phyloP scores from a whole-genome alignment of 2,888 invertebrate species.

The Mylabris sibirica region DNA sequence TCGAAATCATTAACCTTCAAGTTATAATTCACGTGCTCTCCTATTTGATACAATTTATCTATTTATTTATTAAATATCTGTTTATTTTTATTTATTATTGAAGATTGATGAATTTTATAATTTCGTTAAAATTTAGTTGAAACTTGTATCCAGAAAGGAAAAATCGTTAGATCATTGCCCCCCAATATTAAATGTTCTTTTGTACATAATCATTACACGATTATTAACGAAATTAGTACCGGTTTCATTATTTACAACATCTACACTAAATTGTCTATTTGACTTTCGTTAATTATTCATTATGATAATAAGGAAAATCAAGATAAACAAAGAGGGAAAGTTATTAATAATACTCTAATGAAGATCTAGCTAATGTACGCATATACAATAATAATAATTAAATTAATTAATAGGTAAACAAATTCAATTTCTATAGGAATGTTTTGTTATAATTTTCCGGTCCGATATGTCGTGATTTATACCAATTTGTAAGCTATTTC shows the following conservation, averaged over 20 bases:
- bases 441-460: neutral
- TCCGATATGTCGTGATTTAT: neutral
- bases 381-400: neutral
- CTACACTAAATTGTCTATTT: neutral
- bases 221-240: slow-evolving; percentile 1
- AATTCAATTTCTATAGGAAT: neutral
- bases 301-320: neutral
- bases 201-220: neutral
- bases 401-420: neutral
- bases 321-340: neutral
- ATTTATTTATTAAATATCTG: slow-evolving; percentile 4
- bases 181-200: neutral
- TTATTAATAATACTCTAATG: neutral
- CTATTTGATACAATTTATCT: slow-evolving; percentile 20
- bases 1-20: slow-evolving; percentile 50
- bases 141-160: neutral
- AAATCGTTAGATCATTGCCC: slow-evolving; percentile 2
- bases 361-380: neutral
- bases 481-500: neutral
- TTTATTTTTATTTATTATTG: slow-evolving; percentile 26
- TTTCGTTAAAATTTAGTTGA: neutral
- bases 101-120: neutral
- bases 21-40: slow-evolving; percentile 40
- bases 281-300: neutral
- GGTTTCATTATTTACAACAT: neutral